These are phyloP conservation scores for Conops quadrifasciatus DNA, from an alignment of 2,888 invertebrate species.

Conservation along the genomic window DNA sequence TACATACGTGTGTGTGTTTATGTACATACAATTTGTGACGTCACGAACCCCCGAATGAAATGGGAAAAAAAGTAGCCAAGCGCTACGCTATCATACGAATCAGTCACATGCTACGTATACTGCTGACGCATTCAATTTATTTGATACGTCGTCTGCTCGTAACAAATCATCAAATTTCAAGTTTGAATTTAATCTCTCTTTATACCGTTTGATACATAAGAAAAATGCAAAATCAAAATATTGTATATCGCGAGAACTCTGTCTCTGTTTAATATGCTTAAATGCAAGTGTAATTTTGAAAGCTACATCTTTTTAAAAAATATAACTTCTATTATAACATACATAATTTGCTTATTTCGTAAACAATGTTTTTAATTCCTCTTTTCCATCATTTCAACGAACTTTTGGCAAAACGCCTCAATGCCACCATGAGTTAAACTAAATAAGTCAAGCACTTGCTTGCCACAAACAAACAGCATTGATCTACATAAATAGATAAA, in stretches of 20 bases:
- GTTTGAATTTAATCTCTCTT: no score
- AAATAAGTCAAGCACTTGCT: constrained; percentile 19
- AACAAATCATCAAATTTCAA: neutral
- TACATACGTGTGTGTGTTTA: neutral
- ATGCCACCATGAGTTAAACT: constrained; percentile 20
- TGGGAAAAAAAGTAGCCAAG: neutral
- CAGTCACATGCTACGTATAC: constrained; percentile 5
- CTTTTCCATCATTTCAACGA: neutral
- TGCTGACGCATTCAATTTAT: constrained; percentile 5
- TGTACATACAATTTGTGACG: neutral
- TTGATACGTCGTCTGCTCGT: neutral
- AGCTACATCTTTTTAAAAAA: neutral
- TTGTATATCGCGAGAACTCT: neutral
- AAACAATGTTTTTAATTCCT: neutral
- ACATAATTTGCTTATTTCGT: neutral
- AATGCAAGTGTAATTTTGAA: neutral
- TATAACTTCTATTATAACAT: neutral
- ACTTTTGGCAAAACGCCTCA: constrained; percentile 22
- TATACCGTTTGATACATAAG: no score
- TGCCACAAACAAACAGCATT: constrained; percentile 4
- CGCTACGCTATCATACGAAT: neutral
- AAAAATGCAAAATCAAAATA: no score
- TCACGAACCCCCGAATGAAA: neutral
- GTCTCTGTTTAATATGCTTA: neutral
- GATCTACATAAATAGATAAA: constrained; percentile 20